These are phyloP conservation scores for Aquatica leii DNA, from an alignment of 2,888 invertebrate genomes.

Conservation along the genomic window DNA sequence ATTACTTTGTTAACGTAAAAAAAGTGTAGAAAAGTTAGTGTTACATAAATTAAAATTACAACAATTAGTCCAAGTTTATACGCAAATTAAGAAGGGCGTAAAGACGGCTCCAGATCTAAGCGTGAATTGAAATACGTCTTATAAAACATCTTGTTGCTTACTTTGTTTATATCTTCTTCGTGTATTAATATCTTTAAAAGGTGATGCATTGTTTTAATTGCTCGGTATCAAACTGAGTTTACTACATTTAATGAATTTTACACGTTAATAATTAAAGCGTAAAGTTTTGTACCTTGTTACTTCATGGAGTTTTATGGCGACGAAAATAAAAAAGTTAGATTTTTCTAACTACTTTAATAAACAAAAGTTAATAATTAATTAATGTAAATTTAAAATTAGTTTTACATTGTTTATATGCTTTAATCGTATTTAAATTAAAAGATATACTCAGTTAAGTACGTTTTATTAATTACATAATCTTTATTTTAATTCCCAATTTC, in stretches of 20 bases:
- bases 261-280: conserved; percentile 13
- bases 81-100: conserved; percentile 44
- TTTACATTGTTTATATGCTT: no score
- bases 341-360: no score
- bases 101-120: conserved; percentile 15
- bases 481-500: no score
- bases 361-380: no score
- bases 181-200: conserved; percentile 41
- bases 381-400: no score
- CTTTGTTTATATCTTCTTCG: conserved; percentile 45
- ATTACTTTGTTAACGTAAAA: neutral
- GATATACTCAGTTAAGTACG: no score
- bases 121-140: conserved; percentile 26
- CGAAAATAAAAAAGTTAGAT: no score
- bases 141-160: conserved; percentile 34
- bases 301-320: conserved; percentile 7
- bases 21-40: conserved; percentile 22
- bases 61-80: conserved; percentile 48
- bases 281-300: conserved; percentile 6
- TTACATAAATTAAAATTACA: conserved; percentile 48
- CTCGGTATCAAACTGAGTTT: conserved; percentile 48
- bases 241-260: conserved; percentile 48
- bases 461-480: no score
- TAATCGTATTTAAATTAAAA: no score
- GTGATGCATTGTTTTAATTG: conserved; percentile 53